A percentile compares a stretch with the other conserved stretches of the same genome.
These are phyloP conservation scores for Philopotamus ludificatus DNA, from an alignment of 1,140 invertebrate genomes.

Conservation along the genomic window DNA sequence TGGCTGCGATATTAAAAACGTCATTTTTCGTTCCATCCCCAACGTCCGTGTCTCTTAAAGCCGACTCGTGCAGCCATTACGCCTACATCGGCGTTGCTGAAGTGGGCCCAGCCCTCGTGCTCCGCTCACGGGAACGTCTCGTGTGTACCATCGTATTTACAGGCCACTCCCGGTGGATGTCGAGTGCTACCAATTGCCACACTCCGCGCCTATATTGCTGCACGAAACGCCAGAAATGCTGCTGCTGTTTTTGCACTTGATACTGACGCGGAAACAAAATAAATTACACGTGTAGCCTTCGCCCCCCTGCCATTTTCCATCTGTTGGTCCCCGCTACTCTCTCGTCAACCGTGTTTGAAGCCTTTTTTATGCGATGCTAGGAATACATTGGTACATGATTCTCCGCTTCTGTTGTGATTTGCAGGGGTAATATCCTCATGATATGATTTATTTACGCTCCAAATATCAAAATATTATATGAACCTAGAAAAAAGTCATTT, in stretches of 20 bases:
- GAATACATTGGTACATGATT: too few species aligned
- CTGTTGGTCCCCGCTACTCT: too few species aligned
- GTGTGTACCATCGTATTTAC: slow-evolving; percentile 12
- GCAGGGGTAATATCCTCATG: too few species aligned
- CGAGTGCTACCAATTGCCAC: slow-evolving; percentile 9
- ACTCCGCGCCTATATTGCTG: background rate
- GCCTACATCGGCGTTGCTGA: background rate
- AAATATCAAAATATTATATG: too few species aligned
- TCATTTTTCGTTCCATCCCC: background rate
- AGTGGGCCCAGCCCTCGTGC: background rate
- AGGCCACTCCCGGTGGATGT: slow-evolving; percentile 10
- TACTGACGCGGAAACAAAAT: background rate
- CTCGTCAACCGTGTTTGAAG: too few species aligned
- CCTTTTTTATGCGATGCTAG: too few species aligned
- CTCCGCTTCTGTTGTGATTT: too few species aligned
- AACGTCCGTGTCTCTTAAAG: background rate
- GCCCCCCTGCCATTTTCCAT: too few species aligned
- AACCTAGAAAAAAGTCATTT: too few species aligned
- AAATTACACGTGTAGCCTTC: background rate
- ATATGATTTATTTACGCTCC: too few species aligned
- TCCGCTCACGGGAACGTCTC: slow-evolving; percentile 1
- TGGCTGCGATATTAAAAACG: too few species aligned
- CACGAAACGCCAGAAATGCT: background rate
- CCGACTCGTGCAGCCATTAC: background rate
- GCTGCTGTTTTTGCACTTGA: background rate